These are phyloP conservation scores for Melitaea athalia DNA, from an alignment of 2,888 invertebrate species.

Conservation along the genomic window DNA sequence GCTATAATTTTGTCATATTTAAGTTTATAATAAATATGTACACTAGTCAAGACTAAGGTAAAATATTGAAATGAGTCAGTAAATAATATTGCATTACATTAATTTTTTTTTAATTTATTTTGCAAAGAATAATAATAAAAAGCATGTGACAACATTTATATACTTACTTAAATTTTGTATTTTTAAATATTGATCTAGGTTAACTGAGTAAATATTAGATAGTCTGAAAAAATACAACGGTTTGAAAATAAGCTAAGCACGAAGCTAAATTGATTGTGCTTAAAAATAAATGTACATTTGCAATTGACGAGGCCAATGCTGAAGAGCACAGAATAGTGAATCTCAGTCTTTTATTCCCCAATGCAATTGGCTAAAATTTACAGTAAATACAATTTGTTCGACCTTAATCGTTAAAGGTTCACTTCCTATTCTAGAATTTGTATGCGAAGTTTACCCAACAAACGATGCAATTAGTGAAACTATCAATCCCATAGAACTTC, in stretches of 20 bases:
- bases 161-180: too few relatives aligned
- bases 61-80: too few relatives aligned
- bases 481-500: conserved; percentile 37
- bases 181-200: too few relatives aligned
- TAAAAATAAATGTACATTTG: background rate
- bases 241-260: background rate
- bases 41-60: too few relatives aligned
- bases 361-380: conserved; percentile 10
- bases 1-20: too few relatives aligned
- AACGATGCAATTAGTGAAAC: conserved; percentile 43
- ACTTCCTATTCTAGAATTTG: conserved; percentile 63
- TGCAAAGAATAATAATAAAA: too few relatives aligned
- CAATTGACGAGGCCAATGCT: background rate
- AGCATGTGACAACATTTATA: too few relatives aligned
- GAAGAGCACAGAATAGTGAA: background rate
- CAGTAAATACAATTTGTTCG: conserved; percentile 9
- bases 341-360: background rate
- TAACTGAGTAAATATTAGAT: too few relatives aligned
- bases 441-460: conserved; percentile 65
- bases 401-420: conserved; percentile 17
- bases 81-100: too few relatives aligned
- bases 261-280: background rate
- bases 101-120: too few relatives aligned
- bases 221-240: too few relatives aligned
- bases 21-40: too few relatives aligned